phyloP scores from a whole-genome alignment of 2,113 vertebrate genomes.

The Pogonocichla stellata region DNA sequence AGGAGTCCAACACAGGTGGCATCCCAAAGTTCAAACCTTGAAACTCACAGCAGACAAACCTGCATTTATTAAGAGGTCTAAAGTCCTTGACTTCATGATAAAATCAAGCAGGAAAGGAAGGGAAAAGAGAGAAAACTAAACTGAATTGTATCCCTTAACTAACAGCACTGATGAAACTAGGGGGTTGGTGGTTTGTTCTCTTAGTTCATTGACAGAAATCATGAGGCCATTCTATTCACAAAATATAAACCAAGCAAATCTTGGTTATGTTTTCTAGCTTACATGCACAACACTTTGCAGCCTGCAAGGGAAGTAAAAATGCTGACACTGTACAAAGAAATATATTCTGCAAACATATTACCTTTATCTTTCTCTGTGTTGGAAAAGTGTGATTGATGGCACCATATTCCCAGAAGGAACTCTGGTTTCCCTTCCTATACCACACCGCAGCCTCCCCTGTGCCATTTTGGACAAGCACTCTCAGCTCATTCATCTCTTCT shows the following conservation, averaged over 20 bases:
- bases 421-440: conserved; percentile 63
- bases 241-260: neutral
- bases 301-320: neutral
- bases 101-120: neutral
- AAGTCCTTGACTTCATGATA: neutral
- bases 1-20: neutral
- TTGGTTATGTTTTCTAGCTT: neutral
- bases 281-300: neutral
- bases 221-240: neutral
- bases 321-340: neutral
- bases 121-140: neutral
- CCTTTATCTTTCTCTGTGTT: conserved; percentile 69
- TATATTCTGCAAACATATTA: conserved; percentile 42
- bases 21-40: neutral
- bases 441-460: conserved; percentile 61
- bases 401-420: conserved; percentile 75
- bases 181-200: neutral
- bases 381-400: conserved; percentile 61
- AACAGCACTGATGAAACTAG: neutral
- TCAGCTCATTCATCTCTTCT: conserved; percentile 70
- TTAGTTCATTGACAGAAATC: neutral
- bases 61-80: neutral
- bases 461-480: conserved; percentile 63
- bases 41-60: neutral
- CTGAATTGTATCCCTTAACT: neutral